Percentiles rank a stretch among this genome's conserved stretches.
These are phyloP conservation scores for Salarias fasciatus DNA, from an alignment of 2,797 vertebrate species.

Conservation along the genomic window DNA sequence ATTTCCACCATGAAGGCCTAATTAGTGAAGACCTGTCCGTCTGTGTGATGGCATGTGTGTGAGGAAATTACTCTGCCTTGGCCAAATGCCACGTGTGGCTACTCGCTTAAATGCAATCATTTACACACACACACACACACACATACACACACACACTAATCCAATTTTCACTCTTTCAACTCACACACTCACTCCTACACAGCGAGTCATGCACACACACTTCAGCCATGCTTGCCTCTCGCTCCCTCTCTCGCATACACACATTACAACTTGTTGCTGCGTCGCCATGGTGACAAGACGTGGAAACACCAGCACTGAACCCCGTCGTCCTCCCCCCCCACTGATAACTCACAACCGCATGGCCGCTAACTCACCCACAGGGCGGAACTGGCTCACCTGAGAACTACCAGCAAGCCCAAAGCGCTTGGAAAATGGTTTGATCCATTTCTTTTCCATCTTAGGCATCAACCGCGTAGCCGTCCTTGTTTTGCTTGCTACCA, in stretches of 20 bases:
- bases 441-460: too few relatives aligned
- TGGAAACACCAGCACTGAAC: conserved; percentile 42
- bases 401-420: background rate
- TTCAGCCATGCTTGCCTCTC: conserved; percentile 49
- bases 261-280: conserved; percentile 69
- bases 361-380: conserved; percentile 12
- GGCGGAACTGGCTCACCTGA: background rate
- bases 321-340: conserved; percentile 32
- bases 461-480: too few relatives aligned
- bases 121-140: conserved; percentile 17
- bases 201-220: conserved; percentile 64
- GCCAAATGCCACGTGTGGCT: background rate
- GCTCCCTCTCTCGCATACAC: conserved; percentile 40
- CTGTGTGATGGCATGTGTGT: conserved; percentile 5
- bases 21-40: conserved; percentile 7
- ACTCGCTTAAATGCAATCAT: conserved; percentile 17
- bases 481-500: too few relatives aligned
- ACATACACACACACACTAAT: conserved; percentile 37
- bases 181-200: conserved; percentile 69
- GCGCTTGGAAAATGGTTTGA: background rate
- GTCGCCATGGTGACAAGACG: conserved; percentile 66
- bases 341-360: conserved; percentile 26
- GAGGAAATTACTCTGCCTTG: conserved; percentile 11
- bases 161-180: conserved; percentile 70
- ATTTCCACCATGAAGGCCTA: background rate